Base-by-base conservation (phyloP, 2,888 invertebrate species). In the Ennomos fuscantarius region DNA sequence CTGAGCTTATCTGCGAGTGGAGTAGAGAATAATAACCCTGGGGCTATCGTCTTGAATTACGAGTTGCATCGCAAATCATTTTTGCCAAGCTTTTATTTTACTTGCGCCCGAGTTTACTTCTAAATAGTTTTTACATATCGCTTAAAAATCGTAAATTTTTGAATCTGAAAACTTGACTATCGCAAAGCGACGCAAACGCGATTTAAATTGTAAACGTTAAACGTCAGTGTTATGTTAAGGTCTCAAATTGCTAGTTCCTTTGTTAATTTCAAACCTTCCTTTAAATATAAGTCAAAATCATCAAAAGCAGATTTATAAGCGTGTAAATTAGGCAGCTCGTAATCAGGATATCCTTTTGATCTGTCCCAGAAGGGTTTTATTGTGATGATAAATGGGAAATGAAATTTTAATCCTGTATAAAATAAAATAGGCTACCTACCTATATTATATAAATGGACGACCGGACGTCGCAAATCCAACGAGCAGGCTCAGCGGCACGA, bases 401-500 rank as follows among this genome's bases (percentile, higher is more conserved):
- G 15, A 51, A 50, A 51, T 52, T 57, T 56, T 46, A 47, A 56
- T 51, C 42, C 51, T 39, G 41, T 32, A 39, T 47, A 57, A 57
- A 56, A 34, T 39, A 55, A 46, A 34, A 24, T 24, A 24, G 24
- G 6, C 5, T 24, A 24, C 24, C 5, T 24, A 24, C 24, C 15
- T n/a, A 42, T 47, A 47, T 42, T 52, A 57, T 47, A 44, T 37
- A 39, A 40, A 36, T 34, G 44, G 52, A 45, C 44, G 52, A n/a
- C 48, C 52, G 48, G 52, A 52, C 51, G 37, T 43, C 32, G 49
- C 48, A 83, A 85, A 84, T 82, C 84, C 84, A 68, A 65, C 60
- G 60, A 59, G 63, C 55, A 59, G 70, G 59, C 68, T 63, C 60
- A 57, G 52, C 62, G 79, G 82, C 86, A 86, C 84, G 84, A 66